Evolutionary conservation across 2,113 vertebrate genomes (phyloP).

Genomic region (Syrrhaptes paradoxus): DNA sequence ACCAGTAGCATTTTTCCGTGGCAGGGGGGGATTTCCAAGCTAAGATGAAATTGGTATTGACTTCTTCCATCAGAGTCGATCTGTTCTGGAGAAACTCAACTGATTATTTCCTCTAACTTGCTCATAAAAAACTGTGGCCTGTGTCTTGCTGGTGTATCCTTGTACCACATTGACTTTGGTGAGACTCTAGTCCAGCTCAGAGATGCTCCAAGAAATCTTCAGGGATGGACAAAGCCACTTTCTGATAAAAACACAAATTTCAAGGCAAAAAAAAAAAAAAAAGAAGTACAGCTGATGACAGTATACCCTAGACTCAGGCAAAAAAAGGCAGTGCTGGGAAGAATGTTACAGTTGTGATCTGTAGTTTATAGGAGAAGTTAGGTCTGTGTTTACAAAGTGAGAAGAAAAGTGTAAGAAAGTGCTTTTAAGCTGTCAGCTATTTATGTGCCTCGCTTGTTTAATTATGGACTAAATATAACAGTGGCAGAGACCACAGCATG

Average conservation of each 20-base stretch:
- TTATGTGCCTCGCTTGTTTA: slow-evolving; percentile 5
- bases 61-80: not conserved
- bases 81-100: not conserved
- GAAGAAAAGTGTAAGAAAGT: not conserved
- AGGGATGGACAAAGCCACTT: not conserved
- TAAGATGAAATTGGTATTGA: not conserved
- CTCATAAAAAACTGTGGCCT: not conserved
- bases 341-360: not conserved
- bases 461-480: slow-evolving; percentile 8
- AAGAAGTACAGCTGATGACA: not conserved
- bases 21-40: not conserved
- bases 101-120: not conserved
- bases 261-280: not conserved
- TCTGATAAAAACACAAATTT: not conserved
- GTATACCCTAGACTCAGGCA: not conserved
- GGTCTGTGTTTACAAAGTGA: slow-evolving; percentile 38
- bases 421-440: slow-evolving; percentile 58
- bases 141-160: not conserved
- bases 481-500: not conserved
- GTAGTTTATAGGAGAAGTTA: slow-evolving; percentile 10
- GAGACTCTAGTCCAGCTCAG: not conserved
- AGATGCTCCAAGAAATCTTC: not conserved
- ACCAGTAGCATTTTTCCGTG: not conserved
- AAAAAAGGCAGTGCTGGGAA: not conserved
- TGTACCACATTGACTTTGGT: not conserved